Evolutionary conservation across 2,797 vertebrate species (phyloP), one percentile per base, ranked within the genome.

Genomic region (Oreochromis grahami): DNA sequence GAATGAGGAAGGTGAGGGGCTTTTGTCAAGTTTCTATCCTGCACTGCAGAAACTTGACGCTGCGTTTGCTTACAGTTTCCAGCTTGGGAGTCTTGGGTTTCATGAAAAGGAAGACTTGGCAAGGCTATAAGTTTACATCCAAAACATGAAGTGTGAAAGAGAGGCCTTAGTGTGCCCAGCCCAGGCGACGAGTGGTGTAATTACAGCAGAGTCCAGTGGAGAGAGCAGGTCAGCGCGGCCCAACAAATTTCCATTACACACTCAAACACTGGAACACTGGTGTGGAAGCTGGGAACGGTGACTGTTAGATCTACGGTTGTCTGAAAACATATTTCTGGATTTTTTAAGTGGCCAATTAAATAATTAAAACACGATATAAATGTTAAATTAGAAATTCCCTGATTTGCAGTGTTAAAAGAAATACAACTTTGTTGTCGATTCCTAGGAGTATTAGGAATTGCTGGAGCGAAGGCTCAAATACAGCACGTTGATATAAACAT

Each of bases 81-180:
- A 97, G 96, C 97, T 96, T 84, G 94, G 95, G 92, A 94, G 87
- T 91, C 89, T 58, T 94, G 72, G 81, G 97, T 94, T 95, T 97
- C 93, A 87, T 85, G 96, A 97, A 96, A 72, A 96, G 86, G 77
- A 21, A 90, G 92, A 89, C 95, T 95, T 96, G 97, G 96, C 97
- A 96, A 96, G 95, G 95, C 95, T 95, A 96, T 97, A 96, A 95
- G 95, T 97, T 97, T 96, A 96, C 97, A 96, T 95, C 96, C 97
- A 95, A 95, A 96, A 91, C 86, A 96, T 95, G 94, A 94, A 90
- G 94, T 91, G 93, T 94, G 95, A 93, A 95, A 95, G 96, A 96
- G 94, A 95, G 94, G 96, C 95, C 82, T 95, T 94, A 95, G 89
- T 91, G 84, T 91, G 96, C 96, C 96, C 95, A 8, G 78, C 36